phyloP scores from a whole-genome alignment of 2,113 vertebrate genomes.

The Raja brachyura region DNA sequence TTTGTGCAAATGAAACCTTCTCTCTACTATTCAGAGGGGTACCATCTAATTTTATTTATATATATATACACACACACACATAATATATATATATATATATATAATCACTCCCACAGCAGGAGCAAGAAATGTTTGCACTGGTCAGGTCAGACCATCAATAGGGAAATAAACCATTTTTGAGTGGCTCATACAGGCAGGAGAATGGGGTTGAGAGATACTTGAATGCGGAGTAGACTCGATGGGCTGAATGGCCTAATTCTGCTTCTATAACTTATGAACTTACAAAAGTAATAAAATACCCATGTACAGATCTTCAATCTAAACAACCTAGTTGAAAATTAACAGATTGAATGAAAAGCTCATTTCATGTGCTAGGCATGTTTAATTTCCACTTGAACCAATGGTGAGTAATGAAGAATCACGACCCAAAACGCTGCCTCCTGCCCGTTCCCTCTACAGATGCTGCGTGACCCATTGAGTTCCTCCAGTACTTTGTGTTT shows the following conservation, averaged over 20 bases:
- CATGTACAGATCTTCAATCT: background rate
- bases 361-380: background rate
- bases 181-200: background rate
- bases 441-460: too few relatives aligned
- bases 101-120: background rate
- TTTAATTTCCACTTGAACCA: background rate
- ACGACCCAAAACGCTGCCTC: too few relatives aligned
- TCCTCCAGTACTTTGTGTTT: too few relatives aligned
- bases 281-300: background rate
- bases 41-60: background rate
- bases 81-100: background rate
- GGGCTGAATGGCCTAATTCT: too few relatives aligned
- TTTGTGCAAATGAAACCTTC: background rate
- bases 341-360: background rate
- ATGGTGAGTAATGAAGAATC: too few relatives aligned
- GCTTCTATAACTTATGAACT: too few relatives aligned
- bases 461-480: too few relatives aligned
- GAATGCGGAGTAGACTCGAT: too few relatives aligned
- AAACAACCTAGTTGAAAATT: background rate
- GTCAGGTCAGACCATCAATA: background rate
- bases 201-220: too few relatives aligned
- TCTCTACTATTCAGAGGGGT: background rate
- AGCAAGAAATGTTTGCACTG: background rate
- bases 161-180: background rate
- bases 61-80: too few relatives aligned